Conservation (phyloP, 2,797 vertebrate genomes). For the Neoniphon sammara region DNA sequence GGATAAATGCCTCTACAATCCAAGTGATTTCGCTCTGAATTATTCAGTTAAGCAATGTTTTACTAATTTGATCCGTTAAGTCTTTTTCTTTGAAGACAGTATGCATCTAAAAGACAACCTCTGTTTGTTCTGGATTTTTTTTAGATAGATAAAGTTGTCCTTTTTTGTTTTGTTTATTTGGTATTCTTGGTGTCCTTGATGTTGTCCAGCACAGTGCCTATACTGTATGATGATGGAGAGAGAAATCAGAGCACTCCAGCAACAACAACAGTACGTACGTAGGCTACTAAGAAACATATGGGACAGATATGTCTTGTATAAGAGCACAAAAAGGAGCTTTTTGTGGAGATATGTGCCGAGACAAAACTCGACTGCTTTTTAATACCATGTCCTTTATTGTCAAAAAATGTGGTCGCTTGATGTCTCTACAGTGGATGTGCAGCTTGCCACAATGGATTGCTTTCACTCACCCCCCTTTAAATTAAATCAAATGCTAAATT, state of each 20-base stretch:
- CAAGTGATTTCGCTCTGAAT: constrained; percentile 45
- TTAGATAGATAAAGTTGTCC: constrained; percentile 46
- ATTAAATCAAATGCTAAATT: neutral
- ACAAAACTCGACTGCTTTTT: constrained; percentile 35
- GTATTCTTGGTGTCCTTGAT: constrained; percentile 61
- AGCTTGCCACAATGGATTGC: constrained; percentile 45
- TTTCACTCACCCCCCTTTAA: constrained; percentile 24
- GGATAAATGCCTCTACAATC: constrained; percentile 51
- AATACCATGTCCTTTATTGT: constrained; percentile 38
- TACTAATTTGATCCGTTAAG: constrained; percentile 48
- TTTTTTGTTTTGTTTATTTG: constrained; percentile 35
- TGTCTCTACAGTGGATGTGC: constrained; percentile 49
- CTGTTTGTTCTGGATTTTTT: constrained; percentile 37
- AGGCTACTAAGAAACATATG: constrained; percentile 70
- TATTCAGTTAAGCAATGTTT: constrained; percentile 53
- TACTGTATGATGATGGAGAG: constrained; percentile 61
- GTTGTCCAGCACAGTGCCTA: constrained; percentile 78
- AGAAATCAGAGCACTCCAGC: constrained; percentile 72
- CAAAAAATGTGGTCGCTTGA: constrained; percentile 57
- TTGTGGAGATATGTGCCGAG: constrained; percentile 11
- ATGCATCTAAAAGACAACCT: constrained; percentile 51
- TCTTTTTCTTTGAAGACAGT: constrained; percentile 45
- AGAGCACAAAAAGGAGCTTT: constrained; percentile 57
- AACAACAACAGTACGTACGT: constrained; percentile 45
- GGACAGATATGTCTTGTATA: constrained; percentile 42